Evolutionary conservation across 2,888 invertebrate species (phyloP), one percentile per base, ranked within the genome.

Genomic region (Xanthia icteritia): DNA sequence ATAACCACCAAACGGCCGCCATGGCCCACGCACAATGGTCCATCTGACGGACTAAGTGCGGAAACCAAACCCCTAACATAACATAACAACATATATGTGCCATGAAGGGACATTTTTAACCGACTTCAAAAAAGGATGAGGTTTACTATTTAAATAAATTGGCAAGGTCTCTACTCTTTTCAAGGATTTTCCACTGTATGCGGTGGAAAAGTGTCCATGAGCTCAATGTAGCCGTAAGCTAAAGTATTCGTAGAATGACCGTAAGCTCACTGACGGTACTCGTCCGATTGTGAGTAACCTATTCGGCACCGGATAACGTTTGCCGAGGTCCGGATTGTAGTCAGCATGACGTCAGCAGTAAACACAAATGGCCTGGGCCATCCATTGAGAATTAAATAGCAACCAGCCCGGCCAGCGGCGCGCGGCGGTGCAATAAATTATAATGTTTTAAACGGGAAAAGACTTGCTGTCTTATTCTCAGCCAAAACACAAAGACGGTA

Each of bases 401-500:
- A 66, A 6, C 11, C 45, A 31, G 31, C 36, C 27, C 48, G 45
- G 27, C 31, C 31, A 2, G 31, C 31, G 31, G 31, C 31, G 31
- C 31, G 31, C 23, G 20, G 20, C 23, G 23, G 36, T 51, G 17
- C 54, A 54, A 70, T 80, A 70, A 69, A 77, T 77, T 70, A 56
- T 66, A 61, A 80, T 56, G 80, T 39, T 56, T 70, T 76, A 36
- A 66, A 66, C 39, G 48, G 56, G 65, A 66, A 82, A 81, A 66
- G 54, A 66, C 60, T 64, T 36, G 54, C 17, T 80, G 69, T 77
- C 77, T 66, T n/a, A 54, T 20, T 73, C 68, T 75, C 31, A 63
- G 56, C 36, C 51, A 56, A 68, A 70, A 81, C 39, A 83, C 67
- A 79, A 79, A 63, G 78, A 79, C 84, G 54, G n/a, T 27, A 65